These are phyloP conservation scores for Phalacrocorax aristotelis DNA, from an alignment of 2,113 vertebrate genomes.

Conservation along the genomic window DNA sequence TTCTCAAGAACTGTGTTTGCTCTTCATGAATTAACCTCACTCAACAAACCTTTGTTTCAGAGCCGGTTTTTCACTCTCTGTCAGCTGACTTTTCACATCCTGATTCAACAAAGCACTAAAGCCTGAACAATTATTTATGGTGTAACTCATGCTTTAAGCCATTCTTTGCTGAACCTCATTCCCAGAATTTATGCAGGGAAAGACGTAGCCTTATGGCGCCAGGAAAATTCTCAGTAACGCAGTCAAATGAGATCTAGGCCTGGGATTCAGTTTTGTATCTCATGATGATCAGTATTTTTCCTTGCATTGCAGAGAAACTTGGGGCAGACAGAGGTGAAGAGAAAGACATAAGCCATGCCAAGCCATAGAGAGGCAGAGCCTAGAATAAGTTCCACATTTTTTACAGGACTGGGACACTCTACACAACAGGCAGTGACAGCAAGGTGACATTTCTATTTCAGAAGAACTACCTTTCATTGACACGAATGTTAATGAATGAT, in stretches of 20 bases:
- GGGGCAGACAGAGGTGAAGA: background rate
- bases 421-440: background rate
- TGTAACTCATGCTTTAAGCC: background rate
- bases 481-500: too few relatives aligned
- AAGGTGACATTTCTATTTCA: background rate
- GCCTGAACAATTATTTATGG: background rate
- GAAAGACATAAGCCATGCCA: background rate
- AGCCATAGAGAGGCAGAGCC: background rate
- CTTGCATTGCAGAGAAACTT: background rate
- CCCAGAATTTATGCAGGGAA: background rate
- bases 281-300: rapidly evolving
- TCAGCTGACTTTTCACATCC: constrained; percentile 26
- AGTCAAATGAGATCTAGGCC: background rate
- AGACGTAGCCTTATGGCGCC: background rate
- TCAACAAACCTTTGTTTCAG: constrained; percentile 5
- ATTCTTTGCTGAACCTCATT: background rate
- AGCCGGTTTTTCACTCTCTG: background rate
- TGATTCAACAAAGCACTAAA: constrained; percentile 32
- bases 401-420: background rate
- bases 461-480: background rate
- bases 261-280: background rate
- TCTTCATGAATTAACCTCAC: background rate
- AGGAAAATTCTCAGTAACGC: background rate
- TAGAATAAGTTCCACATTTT: background rate
- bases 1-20: background rate